A percentile compares a stretch with the other conserved stretches of the same genome.
Evolutionary conservation across 2,888 invertebrate species (phyloP).

Genomic region (Druceiella hillmani): DNA sequence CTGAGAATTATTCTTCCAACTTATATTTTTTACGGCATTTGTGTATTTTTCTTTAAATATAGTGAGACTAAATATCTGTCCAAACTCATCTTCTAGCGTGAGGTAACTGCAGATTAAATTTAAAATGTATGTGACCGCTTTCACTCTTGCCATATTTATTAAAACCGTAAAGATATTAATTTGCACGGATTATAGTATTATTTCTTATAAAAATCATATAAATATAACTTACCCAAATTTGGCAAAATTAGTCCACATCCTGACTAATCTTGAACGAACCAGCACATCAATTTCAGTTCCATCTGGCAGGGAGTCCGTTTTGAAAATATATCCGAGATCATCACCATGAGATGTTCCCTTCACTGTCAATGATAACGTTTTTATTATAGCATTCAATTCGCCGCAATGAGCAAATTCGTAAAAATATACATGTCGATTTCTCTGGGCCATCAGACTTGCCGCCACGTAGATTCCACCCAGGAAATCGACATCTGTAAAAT

Average conservation of each 20-base stretch:
- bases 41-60: too few relatives aligned
- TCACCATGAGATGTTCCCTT: constrained; percentile 57
- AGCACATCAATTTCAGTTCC: constrained; percentile 32
- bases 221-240: constrained; percentile 49
- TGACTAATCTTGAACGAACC: constrained; percentile 41
- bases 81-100: too few relatives aligned
- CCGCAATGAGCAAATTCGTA: constrained; percentile 56
- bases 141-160: too few relatives aligned
- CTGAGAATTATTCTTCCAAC: too few relatives aligned
- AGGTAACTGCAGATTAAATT: too few relatives aligned
- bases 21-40: too few relatives aligned
- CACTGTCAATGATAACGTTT: constrained; percentile 34
- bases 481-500: constrained; percentile 48
- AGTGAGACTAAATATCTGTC: too few relatives aligned
- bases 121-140: too few relatives aligned
- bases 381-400: constrained; percentile 47
- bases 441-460: constrained; percentile 33
- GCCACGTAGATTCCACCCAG: constrained; percentile 35
- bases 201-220: too few relatives aligned
- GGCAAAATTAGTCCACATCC: constrained; percentile 61
- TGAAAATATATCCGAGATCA: constrained; percentile 55
- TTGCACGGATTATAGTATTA: too few relatives aligned
- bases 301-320: too few relatives aligned
- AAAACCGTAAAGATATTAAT: too few relatives aligned
- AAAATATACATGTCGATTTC: constrained; percentile 45